These are phyloP conservation scores for Desmophyllum pertusum DNA, from an alignment of 92 coral and sea anemone genomes.

Conservation along the genomic window DNA sequence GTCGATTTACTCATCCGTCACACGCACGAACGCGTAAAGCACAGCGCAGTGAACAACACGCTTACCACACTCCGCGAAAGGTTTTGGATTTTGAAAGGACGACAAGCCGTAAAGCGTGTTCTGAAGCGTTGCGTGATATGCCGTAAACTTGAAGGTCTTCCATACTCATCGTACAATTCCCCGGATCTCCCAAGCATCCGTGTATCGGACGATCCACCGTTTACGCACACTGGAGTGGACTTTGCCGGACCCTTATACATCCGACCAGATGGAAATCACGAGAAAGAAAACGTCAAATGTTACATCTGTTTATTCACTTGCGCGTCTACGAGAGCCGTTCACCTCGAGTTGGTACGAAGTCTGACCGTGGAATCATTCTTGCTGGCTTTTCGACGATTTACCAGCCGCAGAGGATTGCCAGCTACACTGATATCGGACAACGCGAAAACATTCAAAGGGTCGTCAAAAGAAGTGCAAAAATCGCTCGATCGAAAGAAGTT, in stretches of 20 bases:
- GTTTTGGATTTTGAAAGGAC: too few species aligned
- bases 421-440: slow-evolving; percentile 55
- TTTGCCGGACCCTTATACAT: slow-evolving; percentile 3
- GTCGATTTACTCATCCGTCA: slow-evolving; percentile 13
- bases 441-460: slow-evolving; percentile 27
- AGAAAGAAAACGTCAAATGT: neutral
- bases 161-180: slow-evolving; percentile 9
- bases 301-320: slow-evolving; percentile 53
- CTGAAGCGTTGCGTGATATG: slow-evolving; percentile 10
- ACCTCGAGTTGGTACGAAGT: slow-evolving; percentile 32
- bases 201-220: slow-evolving; percentile 8
- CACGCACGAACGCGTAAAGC: slow-evolving; percentile 4
- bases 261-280: neutral
- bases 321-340: slow-evolving; percentile 52
- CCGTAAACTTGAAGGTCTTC: slow-evolving; percentile 15
- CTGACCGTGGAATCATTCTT: slow-evolving; percentile 25
- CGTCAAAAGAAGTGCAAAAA: slow-evolving; percentile 41
- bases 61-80: neutral
- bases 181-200: slow-evolving; percentile 18
- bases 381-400: slow-evolving; percentile 39
- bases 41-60: slow-evolving; percentile 10
- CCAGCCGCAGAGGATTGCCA: slow-evolving; percentile 42
- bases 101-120: neutral
- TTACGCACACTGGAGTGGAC: slow-evolving; percentile 11
- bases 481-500: slow-evolving; percentile 41